phyloP scores from a whole-genome alignment of 2,888 invertebrate genomes.

The Stomorhina lunata region DNA sequence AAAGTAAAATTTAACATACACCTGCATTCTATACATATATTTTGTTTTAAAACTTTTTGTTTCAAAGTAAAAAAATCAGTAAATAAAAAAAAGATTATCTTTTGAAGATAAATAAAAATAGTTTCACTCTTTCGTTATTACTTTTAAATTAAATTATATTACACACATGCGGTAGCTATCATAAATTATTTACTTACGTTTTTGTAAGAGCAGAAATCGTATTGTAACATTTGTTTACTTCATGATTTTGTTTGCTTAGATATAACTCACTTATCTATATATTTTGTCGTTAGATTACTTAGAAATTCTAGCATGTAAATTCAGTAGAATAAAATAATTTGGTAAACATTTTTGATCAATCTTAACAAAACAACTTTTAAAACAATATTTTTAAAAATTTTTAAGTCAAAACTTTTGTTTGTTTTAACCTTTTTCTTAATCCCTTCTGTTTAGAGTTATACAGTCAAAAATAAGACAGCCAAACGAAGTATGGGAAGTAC shows the following conservation, averaged over 20 bases:
- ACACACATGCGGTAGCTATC: background rate
- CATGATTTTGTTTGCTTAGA: constrained; percentile 13
- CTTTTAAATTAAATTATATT: background rate
- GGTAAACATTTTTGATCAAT: too few species aligned
- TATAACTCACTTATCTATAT: constrained; percentile 12
- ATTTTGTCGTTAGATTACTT: background rate
- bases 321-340: too few species aligned
- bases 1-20: background rate
- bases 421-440: too few species aligned
- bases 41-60: constrained; percentile 4
- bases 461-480: too few species aligned
- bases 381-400: too few species aligned
- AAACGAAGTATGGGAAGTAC: too few species aligned
- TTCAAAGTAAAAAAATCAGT: background rate
- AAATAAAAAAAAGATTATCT: constrained; percentile 32
- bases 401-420: too few species aligned
- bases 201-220: background rate
- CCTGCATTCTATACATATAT: background rate
- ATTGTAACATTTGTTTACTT: constrained; percentile 22
- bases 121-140: background rate
- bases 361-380: too few species aligned
- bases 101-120: background rate
- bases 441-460: too few species aligned
- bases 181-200: background rate
- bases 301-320: too few species aligned